These are phyloP conservation scores for Ommatoiulus sabulosus DNA, from an alignment of 2,888 invertebrate genomes.

Conservation along the genomic window DNA sequence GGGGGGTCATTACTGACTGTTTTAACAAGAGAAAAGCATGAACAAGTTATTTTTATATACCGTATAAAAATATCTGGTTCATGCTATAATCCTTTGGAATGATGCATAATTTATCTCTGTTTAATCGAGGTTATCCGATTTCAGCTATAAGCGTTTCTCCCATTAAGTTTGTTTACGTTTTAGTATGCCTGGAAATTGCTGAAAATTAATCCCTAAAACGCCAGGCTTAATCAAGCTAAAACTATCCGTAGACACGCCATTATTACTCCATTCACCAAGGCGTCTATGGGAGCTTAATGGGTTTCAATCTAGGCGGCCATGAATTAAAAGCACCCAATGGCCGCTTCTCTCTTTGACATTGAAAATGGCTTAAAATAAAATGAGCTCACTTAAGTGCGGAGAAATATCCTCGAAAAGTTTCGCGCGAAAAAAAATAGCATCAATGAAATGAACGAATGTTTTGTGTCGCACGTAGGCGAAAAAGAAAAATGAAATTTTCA, in stretches of 20 bases:
- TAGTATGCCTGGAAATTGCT: background rate
- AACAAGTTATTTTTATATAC: too few relatives aligned
- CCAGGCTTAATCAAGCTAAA: background rate
- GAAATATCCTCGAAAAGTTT: background rate
- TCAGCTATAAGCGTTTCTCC: too few relatives aligned
- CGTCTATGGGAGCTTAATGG: background rate
- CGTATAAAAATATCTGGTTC: background rate
- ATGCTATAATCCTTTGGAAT: background rate
- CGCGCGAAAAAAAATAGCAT: background rate
- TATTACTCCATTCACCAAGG: background rate
- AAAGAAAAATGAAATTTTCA: too few relatives aligned
- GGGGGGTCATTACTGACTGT: too few relatives aligned
- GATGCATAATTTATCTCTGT: background rate
- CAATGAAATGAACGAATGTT: too few relatives aligned
- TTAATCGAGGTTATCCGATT: background rate
- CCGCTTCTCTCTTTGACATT: too few relatives aligned
- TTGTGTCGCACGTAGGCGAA: too few relatives aligned
- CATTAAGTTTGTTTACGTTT: background rate
- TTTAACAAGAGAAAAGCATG: too few relatives aligned
- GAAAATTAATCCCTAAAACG: background rate
- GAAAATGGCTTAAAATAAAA: too few relatives aligned
- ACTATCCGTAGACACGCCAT: background rate
- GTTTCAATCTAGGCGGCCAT: background rate
- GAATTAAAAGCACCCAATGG: background rate
- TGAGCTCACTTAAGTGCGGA: background rate